Conservation (phyloP, 2,113 vertebrate species). For the Misgurnus mizolepis region DNA sequence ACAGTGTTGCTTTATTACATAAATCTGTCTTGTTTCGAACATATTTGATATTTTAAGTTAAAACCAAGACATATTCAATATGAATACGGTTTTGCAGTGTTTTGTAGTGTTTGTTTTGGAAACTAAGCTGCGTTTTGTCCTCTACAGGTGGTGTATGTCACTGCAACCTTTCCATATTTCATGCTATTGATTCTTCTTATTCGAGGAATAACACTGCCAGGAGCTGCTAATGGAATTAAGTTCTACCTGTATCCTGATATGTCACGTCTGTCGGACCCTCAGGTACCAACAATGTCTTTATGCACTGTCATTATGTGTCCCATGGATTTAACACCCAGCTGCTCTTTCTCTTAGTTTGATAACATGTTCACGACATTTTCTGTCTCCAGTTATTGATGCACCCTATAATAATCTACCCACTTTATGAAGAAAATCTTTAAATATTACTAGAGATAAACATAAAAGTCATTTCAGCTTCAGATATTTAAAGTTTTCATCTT, state of each 20-base stretch:
- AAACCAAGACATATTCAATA: too few species aligned
- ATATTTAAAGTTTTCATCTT: too few species aligned
- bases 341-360: neutral
- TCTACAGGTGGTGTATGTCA: slow-evolving; percentile 93
- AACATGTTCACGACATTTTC: neutral
- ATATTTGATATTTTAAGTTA: too few species aligned
- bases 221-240: slow-evolving; percentile 90
- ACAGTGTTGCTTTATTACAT: too few species aligned
- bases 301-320: neutral
- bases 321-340: neutral
- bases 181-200: slow-evolving; percentile 94
- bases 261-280: slow-evolving; percentile 93
- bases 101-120: too few species aligned
- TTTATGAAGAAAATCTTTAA: too few species aligned
- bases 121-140: slow-evolving; percentile 17
- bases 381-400: too few species aligned
- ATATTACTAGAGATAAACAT: too few species aligned
- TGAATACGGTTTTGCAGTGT: too few species aligned
- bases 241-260: slow-evolving; percentile 98
- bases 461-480: too few species aligned
- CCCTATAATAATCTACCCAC: too few species aligned
- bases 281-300: slow-evolving; percentile 77
- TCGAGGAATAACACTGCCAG: slow-evolving; percentile 90
- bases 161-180: slow-evolving; percentile 94
- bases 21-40: too few species aligned